phyloP scores from a whole-genome alignment of 2,888 invertebrate genomes.

The Drosophila niveifrons region DNA sequence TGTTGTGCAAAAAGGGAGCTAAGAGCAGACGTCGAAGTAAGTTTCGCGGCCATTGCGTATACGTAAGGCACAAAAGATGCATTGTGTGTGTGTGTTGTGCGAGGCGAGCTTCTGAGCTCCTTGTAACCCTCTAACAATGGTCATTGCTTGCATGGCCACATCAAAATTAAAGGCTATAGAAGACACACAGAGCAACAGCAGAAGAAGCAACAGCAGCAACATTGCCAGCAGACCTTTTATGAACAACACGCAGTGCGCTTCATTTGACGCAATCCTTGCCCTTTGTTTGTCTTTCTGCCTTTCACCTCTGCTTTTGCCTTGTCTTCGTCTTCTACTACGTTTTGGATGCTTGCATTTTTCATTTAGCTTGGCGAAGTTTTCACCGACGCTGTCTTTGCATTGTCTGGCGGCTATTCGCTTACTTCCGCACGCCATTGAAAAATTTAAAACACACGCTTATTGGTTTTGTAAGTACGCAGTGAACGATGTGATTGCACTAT shows the following conservation, averaged over 20 bases:
- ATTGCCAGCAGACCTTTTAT: conserved; percentile 18
- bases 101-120: conserved; percentile 19
- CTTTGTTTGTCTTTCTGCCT: conserved; percentile 57
- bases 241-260: conserved; percentile 53
- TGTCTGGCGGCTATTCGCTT: conserved; percentile 36
- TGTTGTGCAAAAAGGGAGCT: conserved; percentile 21
- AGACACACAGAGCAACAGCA: not conserved
- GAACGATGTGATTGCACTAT: conserved; percentile 51
- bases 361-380: conserved; percentile 51
- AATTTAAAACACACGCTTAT: conserved; percentile 59
- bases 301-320: conserved; percentile 3
- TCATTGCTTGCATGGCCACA: conserved; percentile 18
- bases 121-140: conserved; percentile 41
- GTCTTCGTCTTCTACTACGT: conserved; percentile 18
- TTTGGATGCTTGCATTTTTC: conserved; percentile 51
- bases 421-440: conserved; percentile 41
- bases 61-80: conserved; percentile 38
- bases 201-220: not conserved
- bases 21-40: not conserved
- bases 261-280: conserved; percentile 68
- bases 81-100: conserved; percentile 31
- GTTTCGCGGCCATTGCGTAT: conserved; percentile 50
- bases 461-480: conserved; percentile 54
- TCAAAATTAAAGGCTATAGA: conserved; percentile 24
- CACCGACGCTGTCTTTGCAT: conserved; percentile 16